These are phyloP conservation scores for Drosophila mauritiana DNA, from an alignment of 1,140 invertebrate species.

Conservation along the genomic window DNA sequence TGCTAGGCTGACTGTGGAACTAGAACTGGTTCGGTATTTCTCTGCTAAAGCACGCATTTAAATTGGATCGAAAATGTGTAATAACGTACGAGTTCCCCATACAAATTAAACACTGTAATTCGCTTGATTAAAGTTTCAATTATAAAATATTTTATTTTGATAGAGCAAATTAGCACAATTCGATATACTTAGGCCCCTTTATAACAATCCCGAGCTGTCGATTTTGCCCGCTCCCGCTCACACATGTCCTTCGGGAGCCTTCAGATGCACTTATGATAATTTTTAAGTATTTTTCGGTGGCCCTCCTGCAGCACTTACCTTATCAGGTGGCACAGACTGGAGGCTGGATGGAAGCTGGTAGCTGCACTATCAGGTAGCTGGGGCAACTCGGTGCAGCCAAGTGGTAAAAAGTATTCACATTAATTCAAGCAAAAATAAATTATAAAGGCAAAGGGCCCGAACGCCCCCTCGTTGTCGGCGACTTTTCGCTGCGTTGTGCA, in stretches of 20 bases:
- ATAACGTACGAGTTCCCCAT: neutral
- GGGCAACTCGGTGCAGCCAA: conserved; percentile 74
- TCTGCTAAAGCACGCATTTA: neutral
- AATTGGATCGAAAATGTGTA: neutral
- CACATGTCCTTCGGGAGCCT: conserved; percentile 22
- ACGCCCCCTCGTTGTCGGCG: conserved; percentile 34
- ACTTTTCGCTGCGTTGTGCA: conserved; percentile 76
- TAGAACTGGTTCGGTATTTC: conserved; percentile 4
- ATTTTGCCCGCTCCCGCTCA: neutral
- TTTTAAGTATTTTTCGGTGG: conserved; percentile 66
- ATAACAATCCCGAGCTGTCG: too few species aligned
- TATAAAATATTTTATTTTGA: too few species aligned
- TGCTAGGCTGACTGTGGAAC: conserved; percentile 17
- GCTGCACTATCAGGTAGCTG: conserved; percentile 68
- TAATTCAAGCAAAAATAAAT: conserved; percentile 83
- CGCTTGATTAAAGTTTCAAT: too few species aligned
- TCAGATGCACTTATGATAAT: conserved; percentile 65
- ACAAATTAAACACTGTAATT: neutral
- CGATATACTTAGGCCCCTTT: neutral
- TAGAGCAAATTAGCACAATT: too few species aligned
- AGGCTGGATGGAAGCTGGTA: neutral
- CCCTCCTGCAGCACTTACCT: conserved; percentile 34
- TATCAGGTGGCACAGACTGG: conserved; percentile 24
- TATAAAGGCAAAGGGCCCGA: conserved; percentile 69
- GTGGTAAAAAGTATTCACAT: conserved; percentile 82